phyloP scores from a whole-genome alignment of 1,140 invertebrate species.

The Cherax quadricarinatus region DNA sequence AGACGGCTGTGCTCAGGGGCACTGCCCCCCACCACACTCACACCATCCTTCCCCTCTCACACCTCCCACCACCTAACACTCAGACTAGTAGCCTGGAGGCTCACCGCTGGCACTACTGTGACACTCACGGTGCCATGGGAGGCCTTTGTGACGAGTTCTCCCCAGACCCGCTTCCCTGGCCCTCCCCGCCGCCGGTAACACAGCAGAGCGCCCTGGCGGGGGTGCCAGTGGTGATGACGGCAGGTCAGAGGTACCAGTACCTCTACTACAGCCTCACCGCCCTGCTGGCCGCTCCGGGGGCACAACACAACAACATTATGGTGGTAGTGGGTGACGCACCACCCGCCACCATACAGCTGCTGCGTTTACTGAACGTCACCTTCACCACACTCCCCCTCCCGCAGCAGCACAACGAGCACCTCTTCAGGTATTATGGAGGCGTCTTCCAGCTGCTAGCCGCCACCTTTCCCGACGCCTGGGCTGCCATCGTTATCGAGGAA shows the following conservation, averaged over 20 bases:
- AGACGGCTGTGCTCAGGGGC: slow-evolving; percentile 42
- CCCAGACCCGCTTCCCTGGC: slow-evolving; percentile 36
- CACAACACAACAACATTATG: slow-evolving; percentile 27
- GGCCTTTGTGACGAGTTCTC: slow-evolving; percentile 50
- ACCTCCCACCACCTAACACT: background rate
- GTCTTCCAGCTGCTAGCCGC: slow-evolving; percentile 52
- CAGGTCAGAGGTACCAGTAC: slow-evolving; percentile 51
- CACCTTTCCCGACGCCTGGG: slow-evolving; percentile 53
- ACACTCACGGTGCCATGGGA: slow-evolving; percentile 51
- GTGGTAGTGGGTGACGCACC: slow-evolving; percentile 55
- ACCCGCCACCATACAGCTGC: slow-evolving; percentile 31
- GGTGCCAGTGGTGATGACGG: slow-evolving; percentile 44
- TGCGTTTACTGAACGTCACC: slow-evolving; percentile 44
- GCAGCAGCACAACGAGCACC: slow-evolving; percentile 38
- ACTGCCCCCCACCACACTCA: slow-evolving; percentile 11
- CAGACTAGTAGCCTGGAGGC: background rate
- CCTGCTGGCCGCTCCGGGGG: slow-evolving; percentile 35
- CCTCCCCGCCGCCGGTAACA: slow-evolving; percentile 17
- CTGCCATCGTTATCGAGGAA: slow-evolving; percentile 82
- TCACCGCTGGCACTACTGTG: slow-evolving; percentile 56
- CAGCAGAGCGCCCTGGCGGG: slow-evolving; percentile 27
- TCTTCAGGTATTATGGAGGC: slow-evolving; percentile 49
- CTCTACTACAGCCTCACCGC: slow-evolving; percentile 58
- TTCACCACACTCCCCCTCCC: slow-evolving; percentile 32
- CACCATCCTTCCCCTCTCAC: slow-evolving; percentile 6